Evolutionary conservation across 2,113 vertebrate genomes (phyloP).

Genomic region (Cnemophilus loriae): DNA sequence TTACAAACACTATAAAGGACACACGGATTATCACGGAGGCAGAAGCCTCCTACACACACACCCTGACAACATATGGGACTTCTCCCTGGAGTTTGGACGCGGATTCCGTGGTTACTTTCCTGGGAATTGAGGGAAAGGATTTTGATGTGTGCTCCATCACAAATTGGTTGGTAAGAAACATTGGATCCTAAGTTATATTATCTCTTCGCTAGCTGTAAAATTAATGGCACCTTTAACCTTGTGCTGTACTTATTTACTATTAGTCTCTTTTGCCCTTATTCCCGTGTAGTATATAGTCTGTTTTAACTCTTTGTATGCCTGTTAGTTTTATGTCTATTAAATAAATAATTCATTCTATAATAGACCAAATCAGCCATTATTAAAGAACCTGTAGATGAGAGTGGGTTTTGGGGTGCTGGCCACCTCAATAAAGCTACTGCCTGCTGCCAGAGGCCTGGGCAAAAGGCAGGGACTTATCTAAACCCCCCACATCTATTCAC

Average conservation of each 20-base stretch:
- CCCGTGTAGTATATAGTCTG: neutral
- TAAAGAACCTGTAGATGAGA: neutral
- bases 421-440: neutral
- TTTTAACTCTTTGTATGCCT: neutral
- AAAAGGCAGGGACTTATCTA: neutral
- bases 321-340: neutral
- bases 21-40: neutral
- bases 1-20: neutral
- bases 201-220: neutral
- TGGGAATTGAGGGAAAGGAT: neutral
- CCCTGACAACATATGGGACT: too few species aligned
- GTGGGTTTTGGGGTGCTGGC: neutral
- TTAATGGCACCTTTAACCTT: neutral
- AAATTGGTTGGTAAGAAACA: neutral
- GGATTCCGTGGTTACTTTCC: neutral
- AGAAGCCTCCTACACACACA: neutral
- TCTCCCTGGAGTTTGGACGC: neutral
- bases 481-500: neutral
- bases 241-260: rapidly evolving
- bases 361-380: neutral
- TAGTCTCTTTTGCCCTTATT: neutral
- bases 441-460: neutral
- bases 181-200: neutral
- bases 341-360: neutral
- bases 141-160: neutral